phyloP scores from a whole-genome alignment of 1,140 invertebrate genomes.

The Vollenhovia emeryi region DNA sequence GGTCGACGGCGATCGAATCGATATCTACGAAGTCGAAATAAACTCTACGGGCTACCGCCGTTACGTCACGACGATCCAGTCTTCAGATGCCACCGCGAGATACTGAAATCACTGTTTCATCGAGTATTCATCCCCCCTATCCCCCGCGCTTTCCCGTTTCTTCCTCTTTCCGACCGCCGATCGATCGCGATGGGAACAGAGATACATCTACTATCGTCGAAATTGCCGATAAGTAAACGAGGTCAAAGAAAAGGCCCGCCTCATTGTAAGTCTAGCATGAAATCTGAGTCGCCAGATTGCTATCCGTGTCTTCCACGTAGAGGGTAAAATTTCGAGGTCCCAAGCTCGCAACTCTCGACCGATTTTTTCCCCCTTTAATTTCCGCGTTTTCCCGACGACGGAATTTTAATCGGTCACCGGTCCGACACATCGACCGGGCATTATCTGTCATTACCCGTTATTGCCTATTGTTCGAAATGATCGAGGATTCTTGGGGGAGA shows the following conservation, averaged over 20 bases:
- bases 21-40: slow-evolving; percentile 64
- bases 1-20: slow-evolving; percentile 51
- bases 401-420: neutral
- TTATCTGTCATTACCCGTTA: slow-evolving; percentile 6
- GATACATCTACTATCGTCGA: slow-evolving; percentile 51
- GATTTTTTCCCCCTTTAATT: neutral
- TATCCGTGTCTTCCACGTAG: neutral
- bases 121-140: neutral
- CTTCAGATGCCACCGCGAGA: slow-evolving; percentile 45
- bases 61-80: slow-evolving; percentile 65
- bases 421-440: neutral
- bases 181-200: slow-evolving; percentile 52
- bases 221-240: slow-evolving; percentile 59
- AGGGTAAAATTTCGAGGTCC: slow-evolving; percentile 11
- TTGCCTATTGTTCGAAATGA: neutral
- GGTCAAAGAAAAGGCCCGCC: slow-evolving; percentile 55
- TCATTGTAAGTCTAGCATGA: neutral
- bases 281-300: neutral
- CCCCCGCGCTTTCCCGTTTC: slow-evolving; percentile 11
- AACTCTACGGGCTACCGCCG: slow-evolving; percentile 44
- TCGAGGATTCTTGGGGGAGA: neutral
- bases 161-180: slow-evolving; percentile 20
- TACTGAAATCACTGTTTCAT: slow-evolving; percentile 60
- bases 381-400: neutral
- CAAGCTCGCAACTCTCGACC: neutral